Evolutionary conservation across 1,140 invertebrate species (phyloP).

Genomic region (Cherax destructor): DNA sequence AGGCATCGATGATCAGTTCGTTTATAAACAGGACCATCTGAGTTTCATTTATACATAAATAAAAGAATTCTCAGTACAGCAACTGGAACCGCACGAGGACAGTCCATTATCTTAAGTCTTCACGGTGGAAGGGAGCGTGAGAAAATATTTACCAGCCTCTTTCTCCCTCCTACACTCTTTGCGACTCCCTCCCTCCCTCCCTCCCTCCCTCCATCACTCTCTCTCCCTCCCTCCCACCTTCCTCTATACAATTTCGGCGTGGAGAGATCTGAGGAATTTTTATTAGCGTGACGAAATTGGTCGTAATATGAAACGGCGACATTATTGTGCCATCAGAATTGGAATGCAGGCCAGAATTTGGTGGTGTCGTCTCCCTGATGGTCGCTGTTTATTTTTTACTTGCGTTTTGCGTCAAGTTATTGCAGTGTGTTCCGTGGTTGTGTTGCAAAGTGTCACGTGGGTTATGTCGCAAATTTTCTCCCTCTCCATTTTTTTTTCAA

Average conservation of each 20-base stretch:
- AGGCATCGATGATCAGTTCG: too few species aligned
- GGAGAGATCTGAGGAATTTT: conserved; percentile 40
- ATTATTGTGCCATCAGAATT: conserved; percentile 29
- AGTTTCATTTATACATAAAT: too few species aligned
- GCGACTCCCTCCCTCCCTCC: neutral
- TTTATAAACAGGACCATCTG: too few species aligned
- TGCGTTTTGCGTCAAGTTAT: neutral
- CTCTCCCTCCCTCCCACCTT: neutral
- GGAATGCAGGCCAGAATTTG: conserved; percentile 20
- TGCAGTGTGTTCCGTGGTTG: neutral
- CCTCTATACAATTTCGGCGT: conserved; percentile 36
- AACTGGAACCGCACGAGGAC: too few species aligned
- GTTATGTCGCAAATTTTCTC: too few species aligned
- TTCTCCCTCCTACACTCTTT: neutral
- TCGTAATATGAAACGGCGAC: conserved; percentile 49
- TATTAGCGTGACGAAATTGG: conserved; percentile 56
- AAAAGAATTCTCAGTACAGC: too few species aligned
- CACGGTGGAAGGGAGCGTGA: neutral
- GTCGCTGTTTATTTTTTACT: neutral
- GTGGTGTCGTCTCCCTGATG: conserved; percentile 10
- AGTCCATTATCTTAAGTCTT: neutral
- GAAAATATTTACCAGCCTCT: neutral
- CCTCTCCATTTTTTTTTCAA: too few species aligned
- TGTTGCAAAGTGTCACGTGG: too few species aligned
- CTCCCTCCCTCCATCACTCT: neutral